phyloP scores from a whole-genome alignment of 2,797 vertebrate species.

The Gallinago solitaria region DNA sequence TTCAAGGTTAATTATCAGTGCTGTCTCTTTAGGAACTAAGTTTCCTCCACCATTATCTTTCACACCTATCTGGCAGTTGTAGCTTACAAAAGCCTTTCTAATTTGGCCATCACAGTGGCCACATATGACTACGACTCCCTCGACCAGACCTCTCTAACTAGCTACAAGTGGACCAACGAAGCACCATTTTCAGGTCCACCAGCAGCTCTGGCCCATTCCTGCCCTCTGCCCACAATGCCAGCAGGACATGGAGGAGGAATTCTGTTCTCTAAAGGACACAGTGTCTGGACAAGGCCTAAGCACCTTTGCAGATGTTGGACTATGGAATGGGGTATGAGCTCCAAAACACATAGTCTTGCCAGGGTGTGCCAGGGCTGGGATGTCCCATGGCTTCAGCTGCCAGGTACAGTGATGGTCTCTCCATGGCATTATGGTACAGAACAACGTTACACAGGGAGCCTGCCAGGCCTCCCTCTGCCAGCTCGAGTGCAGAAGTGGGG shows the following conservation, averaged over 20 bases:
- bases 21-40: background rate
- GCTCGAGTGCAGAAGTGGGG: background rate
- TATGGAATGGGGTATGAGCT: background rate
- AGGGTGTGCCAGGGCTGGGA: background rate
- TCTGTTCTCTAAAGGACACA: background rate
- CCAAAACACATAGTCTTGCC: background rate
- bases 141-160: background rate
- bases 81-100: background rate
- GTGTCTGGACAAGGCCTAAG: background rate
- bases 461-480: background rate
- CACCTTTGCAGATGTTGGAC: background rate
- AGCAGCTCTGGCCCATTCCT: background rate
- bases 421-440: background rate
- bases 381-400: background rate
- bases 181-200: background rate
- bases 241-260: background rate
- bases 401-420: background rate
- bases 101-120: background rate
- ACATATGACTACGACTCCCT: background rate
- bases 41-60: background rate
- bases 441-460: rapidly evolving
- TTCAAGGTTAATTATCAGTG: background rate
- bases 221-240: background rate
- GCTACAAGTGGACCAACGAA: background rate
- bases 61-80: background rate